phyloP scores from a whole-genome alignment of 2,888 invertebrate species.

The Cantharis rufa region DNA sequence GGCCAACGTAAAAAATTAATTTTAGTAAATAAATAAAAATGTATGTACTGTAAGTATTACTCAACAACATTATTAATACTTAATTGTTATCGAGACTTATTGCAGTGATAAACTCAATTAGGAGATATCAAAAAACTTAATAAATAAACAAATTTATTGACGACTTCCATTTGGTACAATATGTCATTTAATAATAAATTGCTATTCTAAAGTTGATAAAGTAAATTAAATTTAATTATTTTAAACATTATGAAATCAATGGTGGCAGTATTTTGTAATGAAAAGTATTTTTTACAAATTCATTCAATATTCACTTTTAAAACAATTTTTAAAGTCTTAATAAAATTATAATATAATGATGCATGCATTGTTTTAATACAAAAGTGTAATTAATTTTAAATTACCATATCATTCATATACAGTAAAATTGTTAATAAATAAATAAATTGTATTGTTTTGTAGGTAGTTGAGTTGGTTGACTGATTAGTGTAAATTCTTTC shows the following conservation, averaged over 20 bases:
- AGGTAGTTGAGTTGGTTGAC: background rate
- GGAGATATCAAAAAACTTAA: background rate
- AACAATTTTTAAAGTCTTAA: background rate
- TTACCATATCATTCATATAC: background rate
- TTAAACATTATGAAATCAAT: background rate
- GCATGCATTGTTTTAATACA: background rate
- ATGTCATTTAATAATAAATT: background rate
- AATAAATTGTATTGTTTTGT: background rate
- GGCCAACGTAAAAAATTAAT: conserved; percentile 50
- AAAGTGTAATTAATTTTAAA: background rate
- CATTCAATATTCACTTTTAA: background rate
- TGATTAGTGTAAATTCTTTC: background rate
- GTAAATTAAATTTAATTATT: background rate
- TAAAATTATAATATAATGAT: background rate
- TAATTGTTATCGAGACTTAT: background rate
- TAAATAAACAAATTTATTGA: background rate
- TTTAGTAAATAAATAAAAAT: background rate
- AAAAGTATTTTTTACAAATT: background rate
- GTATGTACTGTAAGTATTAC: background rate
- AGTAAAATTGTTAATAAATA: background rate
- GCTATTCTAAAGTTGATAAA: background rate
- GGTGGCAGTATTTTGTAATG: background rate
- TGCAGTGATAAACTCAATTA: background rate
- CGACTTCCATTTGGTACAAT: background rate
- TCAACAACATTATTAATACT: background rate